phyloP scores from a whole-genome alignment of 92 coral and sea anemone species.

The Micromussa lordhowensis region DNA sequence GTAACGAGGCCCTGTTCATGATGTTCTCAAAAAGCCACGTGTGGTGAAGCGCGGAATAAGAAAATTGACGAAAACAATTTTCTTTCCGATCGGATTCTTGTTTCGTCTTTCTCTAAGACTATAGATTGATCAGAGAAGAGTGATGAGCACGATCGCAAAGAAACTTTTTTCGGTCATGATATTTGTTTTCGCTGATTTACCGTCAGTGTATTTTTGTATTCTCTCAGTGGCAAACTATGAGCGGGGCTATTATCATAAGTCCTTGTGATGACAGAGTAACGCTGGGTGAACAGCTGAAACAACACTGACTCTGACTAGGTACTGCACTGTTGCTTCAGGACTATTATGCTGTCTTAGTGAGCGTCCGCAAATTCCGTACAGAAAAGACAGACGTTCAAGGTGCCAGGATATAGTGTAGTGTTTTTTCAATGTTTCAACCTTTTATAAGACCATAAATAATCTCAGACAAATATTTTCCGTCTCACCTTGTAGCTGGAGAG shows the following conservation, averaged over 20 bases:
- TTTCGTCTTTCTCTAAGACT: not conserved
- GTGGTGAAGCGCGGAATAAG: not conserved
- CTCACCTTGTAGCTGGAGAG: not conserved
- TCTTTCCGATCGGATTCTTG: not conserved
- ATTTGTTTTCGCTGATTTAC: not conserved
- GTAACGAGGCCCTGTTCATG: slow-evolving; percentile 29
- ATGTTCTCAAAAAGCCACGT: slow-evolving; percentile 24
- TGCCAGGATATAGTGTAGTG: not conserved
- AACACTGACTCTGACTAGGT: not conserved
- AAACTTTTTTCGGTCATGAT: not conserved
- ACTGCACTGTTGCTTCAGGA: not conserved
- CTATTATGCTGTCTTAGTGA: not conserved
- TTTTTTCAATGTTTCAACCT: not conserved
- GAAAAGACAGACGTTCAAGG: not conserved
- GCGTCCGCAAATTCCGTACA: not conserved
- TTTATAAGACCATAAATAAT: not conserved
- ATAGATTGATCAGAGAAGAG: not conserved
- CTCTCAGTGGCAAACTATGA: not conserved
- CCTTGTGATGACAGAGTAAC: not conserved
- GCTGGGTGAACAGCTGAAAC: slow-evolving; percentile 3
- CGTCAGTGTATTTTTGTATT: not conserved
- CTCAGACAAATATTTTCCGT: not conserved
- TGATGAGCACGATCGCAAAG: not conserved
- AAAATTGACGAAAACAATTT: not conserved
- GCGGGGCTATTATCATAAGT: not conserved